phyloP scores from a whole-genome alignment of 2,888 invertebrate species.

The Eilema caniola region DNA sequence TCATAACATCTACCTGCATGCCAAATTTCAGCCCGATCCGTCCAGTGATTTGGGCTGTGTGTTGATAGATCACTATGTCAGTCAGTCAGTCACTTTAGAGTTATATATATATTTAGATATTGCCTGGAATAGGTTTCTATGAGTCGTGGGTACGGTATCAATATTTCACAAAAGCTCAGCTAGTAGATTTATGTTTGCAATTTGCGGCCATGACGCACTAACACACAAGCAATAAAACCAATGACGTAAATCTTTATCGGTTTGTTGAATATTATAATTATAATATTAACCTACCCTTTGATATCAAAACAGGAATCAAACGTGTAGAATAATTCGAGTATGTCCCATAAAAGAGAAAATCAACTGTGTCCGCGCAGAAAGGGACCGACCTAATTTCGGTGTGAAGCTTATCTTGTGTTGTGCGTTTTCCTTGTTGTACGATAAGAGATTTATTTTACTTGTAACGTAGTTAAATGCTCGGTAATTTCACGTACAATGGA shows the following conservation, averaged over 20 bases:
- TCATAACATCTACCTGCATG: too few species aligned
- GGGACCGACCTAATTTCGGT: slow-evolving; percentile 50
- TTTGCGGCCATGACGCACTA: not conserved
- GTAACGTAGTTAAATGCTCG: too few species aligned
- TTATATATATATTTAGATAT: too few species aligned
- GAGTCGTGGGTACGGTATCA: too few species aligned
- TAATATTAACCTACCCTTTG: not conserved
- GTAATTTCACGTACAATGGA: not conserved
- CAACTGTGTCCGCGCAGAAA: slow-evolving; percentile 42
- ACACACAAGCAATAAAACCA: not conserved
- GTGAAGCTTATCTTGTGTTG: slow-evolving; percentile 51
- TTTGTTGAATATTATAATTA: not conserved
- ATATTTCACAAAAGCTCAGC: too few species aligned
- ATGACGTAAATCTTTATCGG: not conserved
- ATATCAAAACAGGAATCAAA: slow-evolving; percentile 6
- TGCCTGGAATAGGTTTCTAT: too few species aligned
- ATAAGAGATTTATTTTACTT: not conserved
- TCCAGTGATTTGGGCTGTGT: too few species aligned
- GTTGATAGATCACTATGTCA: too few species aligned
- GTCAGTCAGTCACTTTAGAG: too few species aligned
- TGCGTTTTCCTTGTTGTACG: slow-evolving; percentile 36
- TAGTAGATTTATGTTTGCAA: not conserved
- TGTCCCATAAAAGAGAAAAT: slow-evolving; percentile 46
- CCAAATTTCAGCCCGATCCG: too few species aligned
- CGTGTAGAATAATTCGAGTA: slow-evolving; percentile 8